These are phyloP conservation scores for Drosophila mimica DNA, from an alignment of 2,888 invertebrate genomes.

Conservation along the genomic window DNA sequence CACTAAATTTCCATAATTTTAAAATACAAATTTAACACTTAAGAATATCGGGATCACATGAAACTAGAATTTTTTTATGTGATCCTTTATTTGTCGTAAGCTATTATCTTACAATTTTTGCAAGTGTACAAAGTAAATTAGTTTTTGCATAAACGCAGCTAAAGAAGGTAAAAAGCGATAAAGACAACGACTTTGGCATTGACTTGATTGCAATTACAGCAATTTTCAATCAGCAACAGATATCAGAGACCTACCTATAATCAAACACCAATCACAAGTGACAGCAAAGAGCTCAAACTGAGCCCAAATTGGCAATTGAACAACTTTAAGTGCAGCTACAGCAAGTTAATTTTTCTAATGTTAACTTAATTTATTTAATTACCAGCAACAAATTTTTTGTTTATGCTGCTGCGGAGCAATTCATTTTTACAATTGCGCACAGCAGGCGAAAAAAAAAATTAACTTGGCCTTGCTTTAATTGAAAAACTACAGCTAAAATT, in stretches of 20 bases:
- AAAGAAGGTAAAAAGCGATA: constrained; percentile 58
- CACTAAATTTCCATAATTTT: too few relatives aligned
- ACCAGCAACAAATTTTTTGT: constrained; percentile 16
- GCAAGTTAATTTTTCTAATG: constrained; percentile 12
- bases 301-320: constrained; percentile 1
- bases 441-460: constrained; percentile 12
- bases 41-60: not conserved
- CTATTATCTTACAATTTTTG: not conserved
- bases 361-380: constrained; percentile 49
- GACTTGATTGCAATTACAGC: constrained; percentile 60
- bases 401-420: constrained; percentile 10
- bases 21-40: not conserved
- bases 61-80: not conserved
- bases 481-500: constrained; percentile 5
- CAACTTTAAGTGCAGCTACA: not conserved
- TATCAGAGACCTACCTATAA: constrained; percentile 17
- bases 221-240: constrained; percentile 58
- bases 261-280: constrained; percentile 13
- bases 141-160: constrained; percentile 26
- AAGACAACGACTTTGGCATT: constrained; percentile 68
- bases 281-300: constrained; percentile 10
- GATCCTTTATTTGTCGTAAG: not conserved
- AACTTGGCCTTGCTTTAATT: constrained; percentile 17
- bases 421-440: constrained; percentile 19
- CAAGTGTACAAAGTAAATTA: constrained; percentile 51